These are phyloP conservation scores for Cancer borealis DNA, from an alignment of 2,888 invertebrate species.

Conservation along the genomic window DNA sequence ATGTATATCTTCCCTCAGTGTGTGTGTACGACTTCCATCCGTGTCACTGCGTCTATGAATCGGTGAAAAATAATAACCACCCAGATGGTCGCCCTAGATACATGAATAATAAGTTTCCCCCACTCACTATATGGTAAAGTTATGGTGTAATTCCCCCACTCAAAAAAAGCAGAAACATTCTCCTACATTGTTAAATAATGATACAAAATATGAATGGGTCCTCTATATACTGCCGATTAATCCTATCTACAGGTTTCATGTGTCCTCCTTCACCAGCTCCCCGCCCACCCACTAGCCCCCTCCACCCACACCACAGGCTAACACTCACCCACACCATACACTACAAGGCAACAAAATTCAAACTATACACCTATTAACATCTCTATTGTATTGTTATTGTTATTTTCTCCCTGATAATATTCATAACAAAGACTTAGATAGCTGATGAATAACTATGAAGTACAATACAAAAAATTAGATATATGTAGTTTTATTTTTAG, in stretches of 20 bases:
- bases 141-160: background rate
- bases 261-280: background rate
- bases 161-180: background rate
- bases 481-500: background rate
- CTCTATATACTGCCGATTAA: background rate
- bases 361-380: background rate
- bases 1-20: constrained; percentile 8
- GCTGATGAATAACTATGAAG: background rate
- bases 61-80: background rate
- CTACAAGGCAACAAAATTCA: background rate
- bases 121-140: background rate
- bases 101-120: background rate
- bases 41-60: background rate
- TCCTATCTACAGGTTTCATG: background rate
- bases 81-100: background rate
- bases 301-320: background rate
- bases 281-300: background rate
- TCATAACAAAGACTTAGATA: too few species aligned
- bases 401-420: too few species aligned
- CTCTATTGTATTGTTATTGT: too few species aligned
- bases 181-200: background rate
- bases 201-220: background rate
- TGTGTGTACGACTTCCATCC: background rate
- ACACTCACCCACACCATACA: background rate
- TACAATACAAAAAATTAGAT: background rate